phyloP scores from a whole-genome alignment of 2,113 vertebrate species.

The Mus pahari region DNA sequence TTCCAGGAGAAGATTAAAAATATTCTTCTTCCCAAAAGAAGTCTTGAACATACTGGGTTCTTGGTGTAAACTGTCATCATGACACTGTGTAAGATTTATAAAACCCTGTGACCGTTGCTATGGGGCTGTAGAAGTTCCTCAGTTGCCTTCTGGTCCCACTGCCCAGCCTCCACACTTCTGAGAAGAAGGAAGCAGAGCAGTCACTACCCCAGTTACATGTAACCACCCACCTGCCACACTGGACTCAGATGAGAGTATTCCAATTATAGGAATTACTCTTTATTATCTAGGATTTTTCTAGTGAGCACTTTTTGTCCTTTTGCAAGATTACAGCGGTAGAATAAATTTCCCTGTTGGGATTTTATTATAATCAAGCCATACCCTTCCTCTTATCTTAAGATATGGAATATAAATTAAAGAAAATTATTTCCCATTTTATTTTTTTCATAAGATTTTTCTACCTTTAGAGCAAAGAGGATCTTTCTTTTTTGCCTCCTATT shows the following conservation, averaged over 20 bases:
- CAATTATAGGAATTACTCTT: slow-evolving; percentile 55
- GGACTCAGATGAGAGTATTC: slow-evolving; percentile 15
- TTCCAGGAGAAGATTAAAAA: slow-evolving; percentile 41
- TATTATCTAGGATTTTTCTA: slow-evolving; percentile 35
- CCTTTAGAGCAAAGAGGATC: not conserved
- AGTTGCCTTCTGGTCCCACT: not conserved
- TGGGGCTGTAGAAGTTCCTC: slow-evolving; percentile 24
- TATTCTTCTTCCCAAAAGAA: slow-evolving; percentile 23
- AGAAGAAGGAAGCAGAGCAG: not conserved
- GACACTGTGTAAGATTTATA: slow-evolving; percentile 66
- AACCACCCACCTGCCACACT: slow-evolving; percentile 29
- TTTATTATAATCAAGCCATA: slow-evolving; percentile 51
- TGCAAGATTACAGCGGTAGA: slow-evolving; percentile 28
- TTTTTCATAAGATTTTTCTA: not conserved
- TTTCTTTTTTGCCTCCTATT: not conserved
- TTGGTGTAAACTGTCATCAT: slow-evolving; percentile 67
- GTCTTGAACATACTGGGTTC: slow-evolving; percentile 32
- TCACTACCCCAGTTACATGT: slow-evolving; percentile 62
- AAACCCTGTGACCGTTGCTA: slow-evolving; percentile 49
- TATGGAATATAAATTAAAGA: slow-evolving; percentile 20
- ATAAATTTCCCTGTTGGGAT: slow-evolving; percentile 55
- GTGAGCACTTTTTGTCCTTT: slow-evolving; percentile 17
- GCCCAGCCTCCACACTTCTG: slow-evolving; percentile 31
- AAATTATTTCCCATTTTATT: not conserved
- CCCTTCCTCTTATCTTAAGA: not conserved